Percentiles rank a stretch among this genome's conserved stretches.
Evolutionary conservation across 2,888 invertebrate genomes (phyloP).

Genomic region (Sialis fuliginosa): DNA sequence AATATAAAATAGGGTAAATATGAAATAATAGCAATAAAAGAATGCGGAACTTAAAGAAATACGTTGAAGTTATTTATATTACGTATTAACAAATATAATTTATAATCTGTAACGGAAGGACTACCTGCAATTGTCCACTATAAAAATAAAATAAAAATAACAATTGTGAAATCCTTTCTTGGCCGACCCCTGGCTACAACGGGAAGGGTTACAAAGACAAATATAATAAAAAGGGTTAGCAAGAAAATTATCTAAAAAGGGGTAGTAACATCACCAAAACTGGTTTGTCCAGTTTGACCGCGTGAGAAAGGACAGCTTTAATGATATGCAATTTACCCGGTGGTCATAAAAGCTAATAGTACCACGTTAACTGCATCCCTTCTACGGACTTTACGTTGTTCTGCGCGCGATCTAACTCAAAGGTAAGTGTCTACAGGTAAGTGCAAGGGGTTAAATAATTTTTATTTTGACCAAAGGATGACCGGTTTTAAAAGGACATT

Average conservation of each 20-base stretch:
- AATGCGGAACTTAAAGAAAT: too few species aligned
- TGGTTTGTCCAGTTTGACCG: constrained; percentile 7
- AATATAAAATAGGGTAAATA: too few species aligned
- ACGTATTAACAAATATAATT: too few species aligned
- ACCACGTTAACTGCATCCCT: too few species aligned
- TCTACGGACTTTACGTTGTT: too few species aligned
- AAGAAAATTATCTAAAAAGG: neutral
- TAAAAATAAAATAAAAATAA: too few species aligned
- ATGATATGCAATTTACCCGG: constrained; percentile 1
- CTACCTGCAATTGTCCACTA: too few species aligned
- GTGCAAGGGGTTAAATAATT: constrained; percentile 2
- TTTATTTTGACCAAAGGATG: constrained; percentile 5
- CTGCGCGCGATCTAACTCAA: too few species aligned
- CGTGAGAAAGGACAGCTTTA: constrained; percentile 4
- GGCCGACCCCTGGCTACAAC: neutral
- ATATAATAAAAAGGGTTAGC: neutral
- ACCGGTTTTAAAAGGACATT: constrained; percentile 6
- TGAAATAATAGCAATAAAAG: too few species aligned
- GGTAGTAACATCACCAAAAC: constrained; percentile 2
- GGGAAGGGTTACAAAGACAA: neutral
- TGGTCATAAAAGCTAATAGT: neutral
- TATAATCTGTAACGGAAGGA: too few species aligned
- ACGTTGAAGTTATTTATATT: too few species aligned
- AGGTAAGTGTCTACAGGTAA: neutral
- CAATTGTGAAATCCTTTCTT: neutral